A percentile compares a stretch with the other conserved stretches of the same genome.
These are phyloP conservation scores for zebrafish (Danio rerio) DNA, from an alignment of 2,113 vertebrate species.

Conservation along the genomic window DNA sequence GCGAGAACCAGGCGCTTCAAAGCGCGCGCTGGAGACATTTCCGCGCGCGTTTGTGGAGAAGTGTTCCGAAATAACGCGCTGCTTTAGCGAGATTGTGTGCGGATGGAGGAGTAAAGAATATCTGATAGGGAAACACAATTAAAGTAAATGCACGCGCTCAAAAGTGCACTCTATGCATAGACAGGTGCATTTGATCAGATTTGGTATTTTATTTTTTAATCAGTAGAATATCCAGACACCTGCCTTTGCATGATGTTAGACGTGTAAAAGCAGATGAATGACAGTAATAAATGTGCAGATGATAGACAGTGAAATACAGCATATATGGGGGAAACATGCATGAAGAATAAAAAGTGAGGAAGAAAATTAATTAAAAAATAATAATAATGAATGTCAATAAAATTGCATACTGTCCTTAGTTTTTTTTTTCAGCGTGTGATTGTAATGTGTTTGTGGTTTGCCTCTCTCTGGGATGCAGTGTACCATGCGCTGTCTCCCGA, in stretches of 20 bases:
- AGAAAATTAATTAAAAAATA: neutral
- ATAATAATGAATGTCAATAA: neutral
- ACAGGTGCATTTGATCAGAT: slow-evolving; percentile 7
- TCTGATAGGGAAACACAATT: neutral
- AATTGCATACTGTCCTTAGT: neutral
- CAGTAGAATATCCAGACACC: neutral
- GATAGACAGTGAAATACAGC: neutral
- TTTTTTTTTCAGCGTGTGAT: neutral
- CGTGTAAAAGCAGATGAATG: slow-evolving; percentile 2
- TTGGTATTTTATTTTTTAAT: neutral
- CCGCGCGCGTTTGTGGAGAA: neutral
- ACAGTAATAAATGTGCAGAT: neutral
- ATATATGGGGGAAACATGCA: neutral
- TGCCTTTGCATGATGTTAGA: neutral
- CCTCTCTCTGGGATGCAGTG: slow-evolving; percentile 77
- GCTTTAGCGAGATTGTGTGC: neutral
- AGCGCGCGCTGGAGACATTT: slow-evolving; percentile 26
- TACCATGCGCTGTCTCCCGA: slow-evolving; percentile 88
- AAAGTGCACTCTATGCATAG: slow-evolving; percentile 1
- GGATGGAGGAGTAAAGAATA: neutral
- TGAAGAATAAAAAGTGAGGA: neutral
- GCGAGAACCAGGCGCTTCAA: neutral
- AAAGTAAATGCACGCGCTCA: neutral
- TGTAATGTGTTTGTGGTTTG: slow-evolving; percentile 37
- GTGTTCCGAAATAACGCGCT: neutral